phyloP scores from a whole-genome alignment of 1,140 invertebrate genomes.

The Vanessa atalanta region DNA sequence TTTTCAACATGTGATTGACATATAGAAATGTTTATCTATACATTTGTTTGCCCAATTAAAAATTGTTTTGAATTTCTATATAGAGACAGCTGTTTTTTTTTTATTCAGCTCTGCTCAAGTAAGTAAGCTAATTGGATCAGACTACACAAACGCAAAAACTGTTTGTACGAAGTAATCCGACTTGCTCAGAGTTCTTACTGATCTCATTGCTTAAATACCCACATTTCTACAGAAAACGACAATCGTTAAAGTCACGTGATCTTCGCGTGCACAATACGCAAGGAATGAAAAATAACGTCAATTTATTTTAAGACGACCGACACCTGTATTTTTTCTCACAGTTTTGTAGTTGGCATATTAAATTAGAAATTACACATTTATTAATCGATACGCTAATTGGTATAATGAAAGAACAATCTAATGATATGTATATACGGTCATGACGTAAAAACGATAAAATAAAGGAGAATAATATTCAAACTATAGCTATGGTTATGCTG shows the following conservation, averaged over 20 bases:
- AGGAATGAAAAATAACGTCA: slow-evolving; percentile 16
- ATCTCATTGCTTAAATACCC: slow-evolving; percentile 2
- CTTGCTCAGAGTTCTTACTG: not conserved
- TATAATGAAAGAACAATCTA: too few relatives aligned
- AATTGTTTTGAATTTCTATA: too few relatives aligned
- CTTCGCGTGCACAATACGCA: slow-evolving; percentile 11
- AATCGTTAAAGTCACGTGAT: not conserved
- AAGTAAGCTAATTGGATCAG: too few relatives aligned
- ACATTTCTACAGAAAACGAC: slow-evolving; percentile 1
- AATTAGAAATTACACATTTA: not conserved
- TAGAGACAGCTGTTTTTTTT: too few relatives aligned
- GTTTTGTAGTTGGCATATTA: not conserved
- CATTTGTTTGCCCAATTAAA: too few relatives aligned
- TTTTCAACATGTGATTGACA: too few relatives aligned
- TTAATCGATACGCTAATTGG: too few relatives aligned
- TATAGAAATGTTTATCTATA: too few relatives aligned
- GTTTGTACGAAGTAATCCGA: not conserved
- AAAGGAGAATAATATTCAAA: not conserved
- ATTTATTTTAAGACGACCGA: not conserved
- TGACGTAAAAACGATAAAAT: too few relatives aligned
- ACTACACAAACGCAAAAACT: not conserved
- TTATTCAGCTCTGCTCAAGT: too few relatives aligned
- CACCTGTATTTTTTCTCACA: not conserved
- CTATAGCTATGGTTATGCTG: not conserved
- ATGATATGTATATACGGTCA: too few relatives aligned